Conservation (phyloP, 2,113 vertebrate species). For the Tringa solitaria region DNA sequence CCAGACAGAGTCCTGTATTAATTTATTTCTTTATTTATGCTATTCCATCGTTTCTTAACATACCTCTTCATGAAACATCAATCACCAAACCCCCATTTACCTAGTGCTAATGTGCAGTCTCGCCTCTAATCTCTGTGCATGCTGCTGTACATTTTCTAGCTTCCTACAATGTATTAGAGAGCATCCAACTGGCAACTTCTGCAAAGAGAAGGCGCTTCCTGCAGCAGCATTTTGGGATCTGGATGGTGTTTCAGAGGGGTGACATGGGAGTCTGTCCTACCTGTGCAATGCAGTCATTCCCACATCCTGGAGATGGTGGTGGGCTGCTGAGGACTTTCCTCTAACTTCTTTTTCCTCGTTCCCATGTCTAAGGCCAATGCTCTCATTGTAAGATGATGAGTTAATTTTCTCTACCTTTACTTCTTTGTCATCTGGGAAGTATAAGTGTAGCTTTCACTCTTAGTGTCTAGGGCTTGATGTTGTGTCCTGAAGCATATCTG, state of each 20-base stretch:
- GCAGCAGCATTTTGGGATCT: background rate
- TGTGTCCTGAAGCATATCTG: background rate
- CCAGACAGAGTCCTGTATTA: background rate
- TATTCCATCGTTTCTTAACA: background rate
- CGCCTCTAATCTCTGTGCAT: rapidly evolving
- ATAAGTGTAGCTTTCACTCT: background rate
- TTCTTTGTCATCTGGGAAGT: background rate
- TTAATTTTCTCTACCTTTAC: background rate
- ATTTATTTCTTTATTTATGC: background rate
- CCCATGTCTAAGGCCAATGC: background rate
- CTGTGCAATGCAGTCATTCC: background rate
- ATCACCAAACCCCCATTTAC: rapidly evolving
- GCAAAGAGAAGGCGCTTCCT: background rate
- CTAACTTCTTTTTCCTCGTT: background rate
- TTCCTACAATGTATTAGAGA: background rate
- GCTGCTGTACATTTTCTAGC: background rate
- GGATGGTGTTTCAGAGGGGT: background rate
- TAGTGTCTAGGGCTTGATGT: background rate
- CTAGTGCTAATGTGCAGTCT: background rate
- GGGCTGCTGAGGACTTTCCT: background rate
- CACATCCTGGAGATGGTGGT: background rate
- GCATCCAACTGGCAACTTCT: background rate
- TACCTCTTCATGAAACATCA: background rate
- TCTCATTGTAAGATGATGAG: rapidly evolving
- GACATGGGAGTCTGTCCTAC: background rate